Evolutionary conservation across 2,797 vertebrate species (phyloP).

Genomic region (Cercopithecus neglectus): DNA sequence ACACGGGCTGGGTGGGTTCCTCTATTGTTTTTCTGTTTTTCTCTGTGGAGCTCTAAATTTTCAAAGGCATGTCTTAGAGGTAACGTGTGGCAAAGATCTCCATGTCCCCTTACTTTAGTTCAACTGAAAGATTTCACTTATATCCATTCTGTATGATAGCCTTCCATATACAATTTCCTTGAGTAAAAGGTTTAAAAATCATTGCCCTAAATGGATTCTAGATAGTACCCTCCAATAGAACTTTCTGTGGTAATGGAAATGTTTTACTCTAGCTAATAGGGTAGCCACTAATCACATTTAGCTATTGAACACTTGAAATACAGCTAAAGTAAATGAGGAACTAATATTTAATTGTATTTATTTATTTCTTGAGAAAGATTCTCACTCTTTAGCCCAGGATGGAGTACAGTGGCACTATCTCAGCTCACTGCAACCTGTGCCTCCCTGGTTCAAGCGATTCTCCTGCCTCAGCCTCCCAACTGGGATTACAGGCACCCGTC

Average conservation of each 20-base stretch:
- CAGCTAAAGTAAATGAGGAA: not conserved
- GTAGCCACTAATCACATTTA: not conserved
- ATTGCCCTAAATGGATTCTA: not conserved
- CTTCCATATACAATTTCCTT: not conserved
- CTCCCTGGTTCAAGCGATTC: no score
- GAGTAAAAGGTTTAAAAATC: not conserved
- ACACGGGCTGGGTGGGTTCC: not conserved
- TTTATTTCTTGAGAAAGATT: no score
- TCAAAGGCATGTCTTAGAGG: not conserved
- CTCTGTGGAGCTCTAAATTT: not conserved
- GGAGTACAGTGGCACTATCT: no score
- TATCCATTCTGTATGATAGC: not conserved
- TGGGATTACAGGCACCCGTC: no score
- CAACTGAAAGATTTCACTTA: not conserved
- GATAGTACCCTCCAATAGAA: not conserved
- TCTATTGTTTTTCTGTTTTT: not conserved
- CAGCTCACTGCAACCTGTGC: no score
- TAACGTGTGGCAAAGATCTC: not conserved
- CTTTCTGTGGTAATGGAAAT: not conserved
- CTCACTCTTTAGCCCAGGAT: no score
- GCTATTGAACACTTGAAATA: not conserved
- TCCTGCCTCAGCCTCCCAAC: no score
- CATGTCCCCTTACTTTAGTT: not conserved
- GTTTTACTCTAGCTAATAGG: not conserved
- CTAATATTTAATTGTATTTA: not conserved